A percentile compares a stretch with the other conserved stretches of the same genome.
Conservation (phyloP, 2,888 invertebrate species). For the Unio pictorum region DNA sequence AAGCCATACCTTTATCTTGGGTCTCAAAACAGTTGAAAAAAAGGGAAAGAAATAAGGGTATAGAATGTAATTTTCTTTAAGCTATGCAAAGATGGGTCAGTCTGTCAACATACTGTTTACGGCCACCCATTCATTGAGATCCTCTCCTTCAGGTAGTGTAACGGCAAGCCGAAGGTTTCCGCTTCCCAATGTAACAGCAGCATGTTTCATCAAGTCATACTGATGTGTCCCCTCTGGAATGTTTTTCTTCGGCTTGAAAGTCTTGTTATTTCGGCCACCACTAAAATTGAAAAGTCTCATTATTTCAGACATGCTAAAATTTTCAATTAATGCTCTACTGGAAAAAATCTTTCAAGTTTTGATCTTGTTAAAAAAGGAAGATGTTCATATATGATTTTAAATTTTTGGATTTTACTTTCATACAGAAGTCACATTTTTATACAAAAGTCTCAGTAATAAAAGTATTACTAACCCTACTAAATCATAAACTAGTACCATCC, state of each 20-base stretch:
- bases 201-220: conserved; percentile 96
- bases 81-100: neutral
- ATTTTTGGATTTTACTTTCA: no score
- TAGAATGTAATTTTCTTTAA: neutral
- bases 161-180: conserved; percentile 97
- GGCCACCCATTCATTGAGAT: conserved; percentile 99
- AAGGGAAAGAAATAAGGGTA: neutral
- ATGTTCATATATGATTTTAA: no score
- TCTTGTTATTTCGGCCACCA: conserved; percentile 77
- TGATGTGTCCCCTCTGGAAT: conserved; percentile 99
- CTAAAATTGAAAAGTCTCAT: conserved; percentile 34
- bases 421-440: no score
- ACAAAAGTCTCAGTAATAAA: no score
- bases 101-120: conserved; percentile 89
- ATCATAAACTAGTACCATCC: no score
- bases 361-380: no score
- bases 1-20: neutral
- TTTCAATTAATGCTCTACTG: neutral
- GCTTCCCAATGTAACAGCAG: conserved; percentile 95
- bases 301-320: neutral
- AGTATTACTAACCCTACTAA: no score
- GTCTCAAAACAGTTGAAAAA: neutral
- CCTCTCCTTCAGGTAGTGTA: conserved; percentile 97
- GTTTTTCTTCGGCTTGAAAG: conserved; percentile 99
- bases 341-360: no score